phyloP scores from a whole-genome alignment of 2,888 invertebrate species.

The Philopedon plagiatum region DNA sequence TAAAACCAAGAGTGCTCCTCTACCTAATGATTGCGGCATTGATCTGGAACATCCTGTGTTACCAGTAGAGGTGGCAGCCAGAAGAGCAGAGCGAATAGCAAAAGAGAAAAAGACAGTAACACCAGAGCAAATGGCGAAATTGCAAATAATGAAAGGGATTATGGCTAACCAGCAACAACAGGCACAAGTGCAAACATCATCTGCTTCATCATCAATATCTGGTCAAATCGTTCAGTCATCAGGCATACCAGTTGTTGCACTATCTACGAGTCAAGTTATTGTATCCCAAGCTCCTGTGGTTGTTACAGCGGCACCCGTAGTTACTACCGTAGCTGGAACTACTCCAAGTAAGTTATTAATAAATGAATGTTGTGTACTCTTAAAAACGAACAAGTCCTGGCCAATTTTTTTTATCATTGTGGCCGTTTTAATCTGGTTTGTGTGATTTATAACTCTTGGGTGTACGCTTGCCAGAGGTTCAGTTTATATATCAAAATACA shows the following conservation, averaged over 20 bases:
- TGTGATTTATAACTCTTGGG: too few species aligned
- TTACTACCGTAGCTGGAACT: constrained; percentile 64
- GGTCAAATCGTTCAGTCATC: constrained; percentile 22
- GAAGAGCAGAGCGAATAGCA: constrained; percentile 87
- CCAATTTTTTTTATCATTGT: too few species aligned
- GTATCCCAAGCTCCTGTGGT: constrained; percentile 62
- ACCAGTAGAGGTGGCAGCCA: constrained; percentile 85
- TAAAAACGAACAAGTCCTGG: too few species aligned
- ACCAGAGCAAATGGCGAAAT: constrained; percentile 61
- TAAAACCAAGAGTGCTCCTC: constrained; percentile 87
- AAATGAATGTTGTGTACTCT: background rate
- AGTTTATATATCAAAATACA: too few species aligned
- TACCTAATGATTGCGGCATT: constrained; percentile 87
- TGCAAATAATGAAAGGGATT: constrained; percentile 61
- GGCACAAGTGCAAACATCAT: constrained; percentile 10
- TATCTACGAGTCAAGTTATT: constrained; percentile 54
- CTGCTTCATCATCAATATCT: constrained; percentile 8
- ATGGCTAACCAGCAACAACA: constrained; percentile 56
- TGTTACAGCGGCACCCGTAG: constrained; percentile 56
- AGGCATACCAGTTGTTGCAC: constrained; percentile 31
- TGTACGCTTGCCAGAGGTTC: too few species aligned
- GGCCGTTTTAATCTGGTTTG: too few species aligned
- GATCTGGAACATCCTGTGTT: constrained; percentile 86
- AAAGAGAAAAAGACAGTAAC: constrained; percentile 79
- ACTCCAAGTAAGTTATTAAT: constrained; percentile 60